Evolutionary conservation across 2,113 vertebrate genomes (phyloP).

Genomic region (Gila orcuttii): DNA sequence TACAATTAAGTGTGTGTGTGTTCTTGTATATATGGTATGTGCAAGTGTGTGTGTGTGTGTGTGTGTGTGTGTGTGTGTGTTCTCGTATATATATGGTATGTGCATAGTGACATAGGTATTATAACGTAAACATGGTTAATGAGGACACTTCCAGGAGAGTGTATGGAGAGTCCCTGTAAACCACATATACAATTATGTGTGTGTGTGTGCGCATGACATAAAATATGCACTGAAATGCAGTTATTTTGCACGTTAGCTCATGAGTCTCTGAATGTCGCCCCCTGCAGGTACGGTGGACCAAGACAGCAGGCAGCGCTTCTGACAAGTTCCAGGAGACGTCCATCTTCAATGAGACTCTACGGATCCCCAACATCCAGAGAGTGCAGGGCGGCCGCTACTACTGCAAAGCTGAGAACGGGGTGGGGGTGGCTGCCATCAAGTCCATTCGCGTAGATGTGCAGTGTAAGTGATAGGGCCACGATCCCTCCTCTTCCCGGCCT

Average conservation of each 20-base stretch:
- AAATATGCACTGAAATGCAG: neutral
- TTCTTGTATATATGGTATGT: no score
- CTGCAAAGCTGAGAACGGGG: conserved; percentile 99
- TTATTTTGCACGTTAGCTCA: neutral
- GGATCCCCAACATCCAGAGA: conserved; percentile 90
- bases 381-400: conserved; percentile 98
- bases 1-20: no score
- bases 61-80: no score
- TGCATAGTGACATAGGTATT: no score
- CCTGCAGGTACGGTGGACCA: conserved; percentile 94
- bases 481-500: conserved; percentile 56
- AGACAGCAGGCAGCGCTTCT: conserved; percentile 93
- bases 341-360: conserved; percentile 95
- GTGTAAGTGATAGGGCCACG: conserved; percentile 85
- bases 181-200: no score
- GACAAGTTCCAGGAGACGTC: conserved; percentile 99
- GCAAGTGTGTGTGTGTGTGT: no score
- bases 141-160: no score
- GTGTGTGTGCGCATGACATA: neutral
- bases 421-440: conserved; percentile 98
- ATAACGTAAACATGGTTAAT: no score
- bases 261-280: neutral
- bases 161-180: no score
- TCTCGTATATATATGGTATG: no score
- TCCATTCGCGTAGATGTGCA: conserved; percentile 99